These are phyloP conservation scores for Ochlodes sylvanus DNA, from an alignment of 2,888 invertebrate genomes.

Conservation along the genomic window DNA sequence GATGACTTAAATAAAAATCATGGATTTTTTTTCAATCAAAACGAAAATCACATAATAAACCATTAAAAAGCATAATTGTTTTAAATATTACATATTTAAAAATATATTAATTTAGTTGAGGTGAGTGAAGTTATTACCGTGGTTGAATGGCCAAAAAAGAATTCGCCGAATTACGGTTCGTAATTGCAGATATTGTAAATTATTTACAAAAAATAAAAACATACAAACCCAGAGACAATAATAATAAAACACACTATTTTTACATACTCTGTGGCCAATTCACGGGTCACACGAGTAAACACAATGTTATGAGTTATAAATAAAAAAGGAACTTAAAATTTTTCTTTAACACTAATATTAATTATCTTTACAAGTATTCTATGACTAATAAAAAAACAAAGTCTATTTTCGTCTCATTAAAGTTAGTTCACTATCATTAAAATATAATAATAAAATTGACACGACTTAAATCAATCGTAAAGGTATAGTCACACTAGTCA, in stretches of 20 bases:
- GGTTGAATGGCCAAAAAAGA: too few species aligned
- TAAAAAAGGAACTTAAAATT: conserved; percentile 33
- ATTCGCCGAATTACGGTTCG: too few species aligned
- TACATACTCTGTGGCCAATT: too few species aligned
- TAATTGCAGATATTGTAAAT: too few species aligned
- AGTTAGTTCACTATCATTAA: conserved; percentile 36
- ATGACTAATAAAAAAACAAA: conserved; percentile 28
- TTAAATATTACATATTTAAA: too few species aligned
- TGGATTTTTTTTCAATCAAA: too few species aligned
- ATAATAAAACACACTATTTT: not conserved
- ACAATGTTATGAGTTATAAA: conserved; percentile 14
- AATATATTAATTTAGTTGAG: too few species aligned
- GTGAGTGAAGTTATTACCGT: too few species aligned
- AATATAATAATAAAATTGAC: conserved; percentile 45
- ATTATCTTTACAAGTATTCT: conserved; percentile 19
- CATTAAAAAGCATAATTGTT: too few species aligned
- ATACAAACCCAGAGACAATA: not conserved
- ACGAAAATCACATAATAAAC: too few species aligned
- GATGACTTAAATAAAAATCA: too few species aligned
- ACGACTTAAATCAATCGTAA: conserved; percentile 40
- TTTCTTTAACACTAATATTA: conserved; percentile 25
- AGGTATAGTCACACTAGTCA: conserved; percentile 19
- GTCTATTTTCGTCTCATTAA: conserved; percentile 20
- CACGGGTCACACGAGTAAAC: not conserved
- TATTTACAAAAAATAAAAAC: not conserved